These are phyloP conservation scores for Ips nitidus DNA, from an alignment of 1,140 invertebrate species.

Conservation along the genomic window DNA sequence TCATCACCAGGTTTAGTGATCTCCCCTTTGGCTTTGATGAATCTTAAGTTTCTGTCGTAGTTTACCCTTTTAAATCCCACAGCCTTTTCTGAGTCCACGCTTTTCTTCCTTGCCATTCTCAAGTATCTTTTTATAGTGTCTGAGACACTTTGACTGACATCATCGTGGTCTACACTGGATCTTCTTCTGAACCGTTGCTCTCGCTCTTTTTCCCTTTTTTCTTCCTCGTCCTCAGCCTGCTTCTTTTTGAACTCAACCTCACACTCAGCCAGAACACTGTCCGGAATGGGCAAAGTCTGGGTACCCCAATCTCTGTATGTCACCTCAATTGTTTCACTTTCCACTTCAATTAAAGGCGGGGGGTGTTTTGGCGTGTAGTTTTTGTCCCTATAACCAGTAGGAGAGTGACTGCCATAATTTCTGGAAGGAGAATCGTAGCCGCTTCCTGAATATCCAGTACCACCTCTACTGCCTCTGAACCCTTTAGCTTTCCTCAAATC, in stretches of 20 bases:
- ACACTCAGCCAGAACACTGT: conserved; percentile 56
- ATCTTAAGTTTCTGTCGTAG: conserved; percentile 80
- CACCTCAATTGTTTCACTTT: conserved; percentile 60
- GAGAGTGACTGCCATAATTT: conserved; percentile 18
- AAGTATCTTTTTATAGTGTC: conserved; percentile 83
- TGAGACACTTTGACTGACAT: conserved; percentile 80
- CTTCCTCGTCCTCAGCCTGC: conserved; percentile 48
- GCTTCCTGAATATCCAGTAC: conserved; percentile 32
- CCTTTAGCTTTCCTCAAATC: conserved; percentile 69
- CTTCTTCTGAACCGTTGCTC: conserved; percentile 54
- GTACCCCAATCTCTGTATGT: conserved; percentile 56
- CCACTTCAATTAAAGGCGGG: conserved; percentile 69
- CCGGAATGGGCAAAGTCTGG: conserved; percentile 64
- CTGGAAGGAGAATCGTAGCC: conserved; percentile 25
- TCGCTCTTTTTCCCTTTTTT: conserved; percentile 49
- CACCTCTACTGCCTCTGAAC: conserved; percentile 59
- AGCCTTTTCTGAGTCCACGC: conserved; percentile 73
- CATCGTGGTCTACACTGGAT: conserved; percentile 78
- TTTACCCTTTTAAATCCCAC: conserved; percentile 85
- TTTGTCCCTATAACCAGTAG: conserved; percentile 42
- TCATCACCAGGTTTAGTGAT: conserved; percentile 72
- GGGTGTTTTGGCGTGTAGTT: conserved; percentile 45
- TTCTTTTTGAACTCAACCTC: conserved; percentile 55
- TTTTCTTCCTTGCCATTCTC: conserved; percentile 82
- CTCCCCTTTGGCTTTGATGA: conserved; percentile 78